Base-by-base conservation (phyloP, 2,113 vertebrate species). In the Carassius carassius region DNA sequence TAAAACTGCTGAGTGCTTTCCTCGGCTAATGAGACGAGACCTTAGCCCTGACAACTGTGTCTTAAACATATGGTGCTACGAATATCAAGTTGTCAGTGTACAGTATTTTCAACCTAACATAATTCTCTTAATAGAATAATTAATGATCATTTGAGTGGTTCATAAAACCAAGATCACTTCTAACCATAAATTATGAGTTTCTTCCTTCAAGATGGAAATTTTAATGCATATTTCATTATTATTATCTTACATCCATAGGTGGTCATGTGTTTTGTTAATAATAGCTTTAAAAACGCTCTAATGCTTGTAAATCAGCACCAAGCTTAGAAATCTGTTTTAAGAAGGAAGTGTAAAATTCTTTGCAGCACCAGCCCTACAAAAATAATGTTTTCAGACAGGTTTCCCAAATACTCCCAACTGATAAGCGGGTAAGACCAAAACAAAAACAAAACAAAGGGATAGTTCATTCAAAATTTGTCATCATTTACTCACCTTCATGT, bases 81-180 rank as follows among this genome's bases (percentile, higher is more conserved):
- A 44, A 78, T 78, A 23, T 60, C 54, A 78, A 79, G 77, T 58
- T 79, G 58, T 79, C 77, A 47, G 2, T 79, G 21, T 29, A 79
- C 58, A 79, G 56, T 79, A 63, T 25, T 37, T 79, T 79, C 56
- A 63, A 62, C 56, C 11, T 79, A 58, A 63, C 35, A 47, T 63
- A 63, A n/a, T 63, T 47, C 77, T 79, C 8, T 41, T 79, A 79
- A 79, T 63, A 79, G 37, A 44, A 79, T 63, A 79, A 79, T 79
- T 63, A 47, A 79, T n/a, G 35, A 44, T 79, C 6, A 79, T 47
- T 44, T 47, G 21, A 79, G 58, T 63, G 58, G 37, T n/a, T 56
- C 56, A 78, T 78, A 25, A 79, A 16, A n/a, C 8, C n/a, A 62
- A 21, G 17, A 19, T 77, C 10, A 21, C 60, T 60, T 60, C 21